A percentile compares a stretch with the other conserved stretches of the same genome.
phyloP scores from a whole-genome alignment of 2,797 vertebrate genomes.

The Galagoides demidoff region DNA sequence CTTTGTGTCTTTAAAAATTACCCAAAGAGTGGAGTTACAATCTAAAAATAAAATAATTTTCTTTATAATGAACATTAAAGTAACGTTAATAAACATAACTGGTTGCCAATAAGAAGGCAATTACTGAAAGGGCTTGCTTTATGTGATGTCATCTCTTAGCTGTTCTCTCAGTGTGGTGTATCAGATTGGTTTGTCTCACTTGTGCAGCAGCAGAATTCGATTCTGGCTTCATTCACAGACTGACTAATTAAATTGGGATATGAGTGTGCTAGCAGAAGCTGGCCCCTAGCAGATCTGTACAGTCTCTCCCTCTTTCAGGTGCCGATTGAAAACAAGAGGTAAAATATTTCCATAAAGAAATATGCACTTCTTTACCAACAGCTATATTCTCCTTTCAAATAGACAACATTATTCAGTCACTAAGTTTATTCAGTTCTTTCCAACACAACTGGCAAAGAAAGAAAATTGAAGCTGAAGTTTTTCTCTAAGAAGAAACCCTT shows the following conservation, averaged over 20 bases:
- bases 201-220: not conserved
- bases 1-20: not conserved
- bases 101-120: not conserved
- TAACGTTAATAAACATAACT: constrained; percentile 19
- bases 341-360: not conserved
- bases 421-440: not conserved
- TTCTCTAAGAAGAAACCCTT: not conserved
- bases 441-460: not conserved
- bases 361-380: not conserved
- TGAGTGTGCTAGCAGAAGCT: not conserved
- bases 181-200: constrained; percentile 28
- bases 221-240: constrained; percentile 22
- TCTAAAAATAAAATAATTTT: not conserved
- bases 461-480: not conserved
- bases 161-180: not conserved
- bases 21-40: not conserved
- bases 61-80: not conserved
- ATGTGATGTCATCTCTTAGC: constrained; percentile 19
- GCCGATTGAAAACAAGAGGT: not conserved
- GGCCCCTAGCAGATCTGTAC: not conserved
- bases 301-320: not conserved
- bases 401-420: not conserved
- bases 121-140: constrained; percentile 26
- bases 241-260: not conserved
- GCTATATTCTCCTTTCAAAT: not conserved